Base-by-base conservation (phyloP, 1,140 invertebrate genomes). In the Medauroidea extradentata region DNA sequence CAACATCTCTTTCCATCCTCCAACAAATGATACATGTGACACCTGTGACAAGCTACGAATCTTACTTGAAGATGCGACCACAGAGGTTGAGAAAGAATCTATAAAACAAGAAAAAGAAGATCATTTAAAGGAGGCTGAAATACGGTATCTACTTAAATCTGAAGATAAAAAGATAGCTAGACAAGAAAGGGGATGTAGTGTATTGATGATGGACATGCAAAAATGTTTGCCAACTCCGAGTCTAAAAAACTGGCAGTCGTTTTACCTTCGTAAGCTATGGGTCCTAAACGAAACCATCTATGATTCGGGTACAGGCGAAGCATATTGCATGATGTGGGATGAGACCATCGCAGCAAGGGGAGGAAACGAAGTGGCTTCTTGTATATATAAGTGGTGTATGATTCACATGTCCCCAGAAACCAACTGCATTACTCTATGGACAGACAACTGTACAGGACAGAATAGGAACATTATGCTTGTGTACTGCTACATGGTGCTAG, bases 281-380 rank as follows among this genome's bases (percentile, higher is more conserved):
- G 52, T 50, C 38, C 29, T 52, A 25, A 59, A 59, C 42, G 25
- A 41, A 16, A 59, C 57, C 24, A 59, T 59, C 52, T 34, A 41
- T 25, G 44, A 59, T 52, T 46, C 38, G 7, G 52, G 27, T 41
- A 9, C 57, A 42, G 16, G 41, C 14, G 43, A 59, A 52, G 43
- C 25, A 24, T 50, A 52, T 52, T 52, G 27, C 16, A 29, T 46
- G 27, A 59, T 59, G 21, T 59, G 57, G 57, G 57, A 59, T 59
- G 57, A 59, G 25, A 52, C 57, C 50, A 59, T 51, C 24, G 57
- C 34, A 49, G 57, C 25, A 38, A 29, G 25, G 18, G 57, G 57
- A 34, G 57, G 18, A n/a, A 49, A 46, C 16, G 57, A 59, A 23
- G 42, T 52, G 9, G 57, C 57, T 29, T 59, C 57, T 27, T 59